Percentiles rank a stretch among this genome's conserved stretches.
These are phyloP conservation scores for Eurystomus gularis DNA, from an alignment of 2,113 vertebrate genomes.

Conservation along the genomic window DNA sequence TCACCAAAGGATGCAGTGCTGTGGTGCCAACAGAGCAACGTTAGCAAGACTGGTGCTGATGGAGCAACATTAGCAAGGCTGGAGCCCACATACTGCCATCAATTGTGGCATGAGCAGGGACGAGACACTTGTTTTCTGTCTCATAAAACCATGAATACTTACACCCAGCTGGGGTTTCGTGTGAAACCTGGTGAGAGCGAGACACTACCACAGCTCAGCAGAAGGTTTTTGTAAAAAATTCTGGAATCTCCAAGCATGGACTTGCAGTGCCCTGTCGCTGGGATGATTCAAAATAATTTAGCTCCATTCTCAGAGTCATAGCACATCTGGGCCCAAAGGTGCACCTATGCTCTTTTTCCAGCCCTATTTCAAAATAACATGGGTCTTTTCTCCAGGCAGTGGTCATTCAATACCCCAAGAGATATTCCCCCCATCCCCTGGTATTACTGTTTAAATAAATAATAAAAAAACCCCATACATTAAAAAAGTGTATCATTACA, in stretches of 20 bases:
- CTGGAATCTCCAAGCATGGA: neutral
- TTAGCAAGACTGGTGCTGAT: too few relatives aligned
- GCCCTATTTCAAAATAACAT: neutral
- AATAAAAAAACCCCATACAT: neutral
- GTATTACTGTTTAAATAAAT: neutral
- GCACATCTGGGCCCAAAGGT: neutral
- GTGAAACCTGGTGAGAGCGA: neutral
- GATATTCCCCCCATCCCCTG: neutral
- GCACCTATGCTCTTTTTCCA: neutral
- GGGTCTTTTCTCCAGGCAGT: neutral
- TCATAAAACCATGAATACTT: neutral
- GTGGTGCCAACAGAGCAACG: neutral
- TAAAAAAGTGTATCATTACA: neutral
- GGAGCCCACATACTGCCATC: neutral
- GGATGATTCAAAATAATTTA: neutral
- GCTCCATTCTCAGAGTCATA: neutral
- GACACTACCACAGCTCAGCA: neutral
- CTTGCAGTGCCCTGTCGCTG: rapidly evolving
- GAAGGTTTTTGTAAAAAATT: neutral
- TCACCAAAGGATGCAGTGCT: neutral
- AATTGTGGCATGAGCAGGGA: neutral
- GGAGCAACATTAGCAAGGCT: neutral
- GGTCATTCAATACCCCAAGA: neutral
- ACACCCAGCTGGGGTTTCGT: neutral
- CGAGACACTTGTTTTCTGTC: neutral